Evolutionary conservation across 2,113 vertebrate species (phyloP).

Genomic region (Lophotis ruficrista): DNA sequence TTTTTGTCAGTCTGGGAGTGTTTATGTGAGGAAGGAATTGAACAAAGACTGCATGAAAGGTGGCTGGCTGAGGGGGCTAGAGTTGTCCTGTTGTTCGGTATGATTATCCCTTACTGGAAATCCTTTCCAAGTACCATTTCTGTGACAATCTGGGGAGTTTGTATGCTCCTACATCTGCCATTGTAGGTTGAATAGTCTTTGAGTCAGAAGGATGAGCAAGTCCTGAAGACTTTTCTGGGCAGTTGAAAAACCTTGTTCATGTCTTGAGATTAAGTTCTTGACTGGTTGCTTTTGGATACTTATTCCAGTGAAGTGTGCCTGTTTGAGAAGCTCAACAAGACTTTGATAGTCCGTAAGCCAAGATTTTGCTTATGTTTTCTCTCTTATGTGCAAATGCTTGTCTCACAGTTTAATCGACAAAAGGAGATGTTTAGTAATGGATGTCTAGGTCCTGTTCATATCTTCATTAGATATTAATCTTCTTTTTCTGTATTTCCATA

Average conservation of each 20-base stretch:
- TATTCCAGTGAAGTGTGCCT: neutral
- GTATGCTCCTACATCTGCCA: fast-evolving
- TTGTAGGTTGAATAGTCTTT: neutral
- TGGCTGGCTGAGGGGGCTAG: neutral
- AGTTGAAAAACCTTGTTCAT: neutral
- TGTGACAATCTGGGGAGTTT: neutral
- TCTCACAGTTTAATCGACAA: neutral
- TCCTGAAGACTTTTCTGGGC: neutral
- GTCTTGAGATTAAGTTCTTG: neutral
- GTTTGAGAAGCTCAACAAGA: neutral
- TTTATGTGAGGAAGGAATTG: neutral
- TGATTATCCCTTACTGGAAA: neutral
- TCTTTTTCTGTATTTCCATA: neutral
- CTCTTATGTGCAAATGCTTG: neutral
- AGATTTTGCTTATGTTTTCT: neutral
- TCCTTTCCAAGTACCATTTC: neutral
- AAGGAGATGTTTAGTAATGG: neutral
- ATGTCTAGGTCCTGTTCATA: neutral
- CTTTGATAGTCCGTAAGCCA: neutral
- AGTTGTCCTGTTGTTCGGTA: neutral
- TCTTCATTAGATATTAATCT: neutral
- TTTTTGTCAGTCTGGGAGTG: neutral
- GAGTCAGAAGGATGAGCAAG: neutral
- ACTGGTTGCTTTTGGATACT: neutral
- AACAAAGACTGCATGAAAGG: neutral